Evolutionary conservation across 2,888 invertebrate species (phyloP).

Genomic region (Caenorhabditis sinica): DNA sequence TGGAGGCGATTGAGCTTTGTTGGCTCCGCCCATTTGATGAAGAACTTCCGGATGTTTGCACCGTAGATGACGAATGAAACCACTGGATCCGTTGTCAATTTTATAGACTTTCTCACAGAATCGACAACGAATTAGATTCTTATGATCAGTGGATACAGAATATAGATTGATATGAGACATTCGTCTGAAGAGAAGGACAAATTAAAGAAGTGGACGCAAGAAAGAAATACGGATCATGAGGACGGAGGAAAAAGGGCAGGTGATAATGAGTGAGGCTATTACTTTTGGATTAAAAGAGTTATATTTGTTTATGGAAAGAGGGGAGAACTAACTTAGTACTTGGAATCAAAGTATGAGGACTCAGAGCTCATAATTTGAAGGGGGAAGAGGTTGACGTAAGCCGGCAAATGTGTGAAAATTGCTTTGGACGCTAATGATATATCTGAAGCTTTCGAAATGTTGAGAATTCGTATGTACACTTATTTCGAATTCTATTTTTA

Average conservation of each 20-base stretch:
- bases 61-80: conserved; percentile 62
- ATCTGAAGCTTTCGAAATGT: too few relatives aligned
- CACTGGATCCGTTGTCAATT: conserved; percentile 61
- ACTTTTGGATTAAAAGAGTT: conserved; percentile 4
- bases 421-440: too few relatives aligned
- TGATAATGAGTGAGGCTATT: conserved; percentile 20
- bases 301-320: background rate
- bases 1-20: background rate
- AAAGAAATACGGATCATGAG: conserved; percentile 15
- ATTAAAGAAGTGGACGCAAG: background rate
- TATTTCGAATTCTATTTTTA: too few relatives aligned
- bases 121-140: conserved; percentile 49
- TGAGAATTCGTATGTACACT: too few relatives aligned
- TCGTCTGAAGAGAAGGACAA: background rate
- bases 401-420: too few relatives aligned
- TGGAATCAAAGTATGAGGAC: background rate
- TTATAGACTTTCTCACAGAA: conserved; percentile 59
- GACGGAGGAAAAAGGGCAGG: conserved; percentile 10
- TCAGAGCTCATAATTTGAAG: background rate
- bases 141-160: conserved; percentile 40
- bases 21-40: conserved; percentile 21
- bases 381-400: too few relatives aligned
- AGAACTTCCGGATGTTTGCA: conserved; percentile 85
- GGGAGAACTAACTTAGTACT: background rate
- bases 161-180: conserved; percentile 64